Conservation (phyloP, 2,113 vertebrate genomes). For the Callipepla californica region DNA sequence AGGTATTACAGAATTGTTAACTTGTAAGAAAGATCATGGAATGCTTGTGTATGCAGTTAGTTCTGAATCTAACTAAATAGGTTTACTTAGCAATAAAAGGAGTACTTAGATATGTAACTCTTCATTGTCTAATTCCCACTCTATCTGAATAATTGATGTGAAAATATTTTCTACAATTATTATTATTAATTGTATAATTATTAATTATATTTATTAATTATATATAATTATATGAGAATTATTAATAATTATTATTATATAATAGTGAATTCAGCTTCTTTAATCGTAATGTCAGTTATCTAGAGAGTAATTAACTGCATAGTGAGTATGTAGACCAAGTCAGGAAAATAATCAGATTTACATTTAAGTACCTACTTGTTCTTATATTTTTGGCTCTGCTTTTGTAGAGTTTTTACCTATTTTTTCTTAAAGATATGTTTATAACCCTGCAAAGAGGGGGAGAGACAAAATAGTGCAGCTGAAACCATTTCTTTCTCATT, state of each 20-base stretch:
- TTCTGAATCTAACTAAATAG: not conserved
- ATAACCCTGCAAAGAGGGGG: not conserved
- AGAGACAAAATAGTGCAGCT: not conserved
- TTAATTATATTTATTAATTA: too few relatives aligned
- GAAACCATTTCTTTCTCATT: not conserved
- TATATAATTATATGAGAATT: too few relatives aligned
- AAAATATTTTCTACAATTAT: conserved; percentile 9
- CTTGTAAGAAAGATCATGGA: not conserved
- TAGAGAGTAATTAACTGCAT: conserved; percentile 27
- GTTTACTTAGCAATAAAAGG: conserved; percentile 11
- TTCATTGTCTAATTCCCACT: not conserved
- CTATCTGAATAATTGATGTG: not conserved
- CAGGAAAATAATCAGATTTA: not conserved
- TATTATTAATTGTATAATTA: not conserved
- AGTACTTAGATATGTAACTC: not conserved
- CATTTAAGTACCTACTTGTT: not conserved
- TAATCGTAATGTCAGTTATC: conserved; percentile 48
- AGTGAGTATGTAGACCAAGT: not conserved
- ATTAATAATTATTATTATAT: not conserved
- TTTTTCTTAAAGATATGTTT: not conserved
- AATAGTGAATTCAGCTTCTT: conserved; percentile 15
- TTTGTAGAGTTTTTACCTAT: not conserved
- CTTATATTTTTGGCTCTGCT: not conserved
- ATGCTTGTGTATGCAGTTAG: not conserved
- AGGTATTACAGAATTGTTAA: not conserved